Evolutionary conservation across 2,113 vertebrate genomes (phyloP).

Genomic region (Daboia siamensis): DNA sequence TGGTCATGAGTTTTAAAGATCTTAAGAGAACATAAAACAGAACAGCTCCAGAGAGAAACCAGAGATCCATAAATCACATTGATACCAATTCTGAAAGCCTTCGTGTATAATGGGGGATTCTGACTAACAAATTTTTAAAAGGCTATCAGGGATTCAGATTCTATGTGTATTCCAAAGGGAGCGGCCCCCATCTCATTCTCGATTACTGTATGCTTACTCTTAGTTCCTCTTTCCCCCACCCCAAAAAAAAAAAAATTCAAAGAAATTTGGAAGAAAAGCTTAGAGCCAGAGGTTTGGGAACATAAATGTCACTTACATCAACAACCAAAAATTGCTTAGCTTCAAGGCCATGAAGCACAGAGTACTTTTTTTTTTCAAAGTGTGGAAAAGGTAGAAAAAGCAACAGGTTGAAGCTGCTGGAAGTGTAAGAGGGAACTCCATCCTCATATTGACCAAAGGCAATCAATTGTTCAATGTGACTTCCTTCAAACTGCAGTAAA

Average conservation of each 20-base stretch:
- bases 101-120: no score
- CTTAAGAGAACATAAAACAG: background rate
- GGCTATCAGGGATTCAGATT: background rate
- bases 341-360: background rate
- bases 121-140: background rate
- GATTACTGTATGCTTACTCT: background rate
- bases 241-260: background rate
- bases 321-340: background rate
- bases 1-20: background rate
- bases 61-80: background rate
- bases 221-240: background rate
- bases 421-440: background rate
- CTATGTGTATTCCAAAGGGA: background rate
- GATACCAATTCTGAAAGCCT: background rate
- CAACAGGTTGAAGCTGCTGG: background rate
- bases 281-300: background rate
- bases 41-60: background rate
- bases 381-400: background rate
- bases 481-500: background rate
- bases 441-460: background rate
- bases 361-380: background rate
- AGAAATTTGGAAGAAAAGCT: background rate
- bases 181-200: background rate
- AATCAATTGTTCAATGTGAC: background rate
- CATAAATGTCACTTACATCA: background rate